Conservation (phyloP, 2,888 invertebrate genomes). For the Lycocerus yunnanus region DNA sequence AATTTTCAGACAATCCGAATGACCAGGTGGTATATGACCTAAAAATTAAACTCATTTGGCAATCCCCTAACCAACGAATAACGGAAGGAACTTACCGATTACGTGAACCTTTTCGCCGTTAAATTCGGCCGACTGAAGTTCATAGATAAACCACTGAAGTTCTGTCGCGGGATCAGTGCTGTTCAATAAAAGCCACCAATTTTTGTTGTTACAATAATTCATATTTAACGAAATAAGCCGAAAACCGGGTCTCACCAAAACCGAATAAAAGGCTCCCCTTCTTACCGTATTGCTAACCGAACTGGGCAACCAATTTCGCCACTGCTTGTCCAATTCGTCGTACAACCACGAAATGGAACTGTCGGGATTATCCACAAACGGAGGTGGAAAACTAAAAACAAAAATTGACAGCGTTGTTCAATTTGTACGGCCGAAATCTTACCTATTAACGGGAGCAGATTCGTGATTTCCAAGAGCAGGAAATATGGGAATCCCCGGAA, state of each 20-base stretch:
- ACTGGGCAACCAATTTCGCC: constrained; percentile 90
- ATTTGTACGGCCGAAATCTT: constrained; percentile 15
- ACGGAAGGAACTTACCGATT: constrained; percentile 63
- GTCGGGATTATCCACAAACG: constrained; percentile 79
- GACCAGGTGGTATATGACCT: constrained; percentile 94
- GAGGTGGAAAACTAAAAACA: constrained; percentile 78
- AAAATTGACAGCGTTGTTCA: neutral
- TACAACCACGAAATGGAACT: constrained; percentile 91
- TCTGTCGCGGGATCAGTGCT: constrained; percentile 96
- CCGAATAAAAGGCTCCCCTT: constrained; percentile 90
- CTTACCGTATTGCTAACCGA: constrained; percentile 86
- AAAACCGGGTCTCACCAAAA: constrained; percentile 86
- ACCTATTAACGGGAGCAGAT: constrained; percentile 94
- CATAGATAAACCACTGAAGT: constrained; percentile 93
- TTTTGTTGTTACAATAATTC: constrained; percentile 95
- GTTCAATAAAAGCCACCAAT: constrained; percentile 94
- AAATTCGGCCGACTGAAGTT: constrained; percentile 91
- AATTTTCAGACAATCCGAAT: constrained; percentile 89
- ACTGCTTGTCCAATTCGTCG: constrained; percentile 84
- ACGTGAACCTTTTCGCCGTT: constrained; percentile 95
- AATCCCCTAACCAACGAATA: neutral
- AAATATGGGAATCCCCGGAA: constrained; percentile 91
- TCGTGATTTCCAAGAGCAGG: constrained; percentile 97
- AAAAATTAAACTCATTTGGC: neutral
- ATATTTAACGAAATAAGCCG: constrained; percentile 93